Evolutionary conservation across 2,888 invertebrate genomes (phyloP).

Genomic region (Carcina quercana): DNA sequence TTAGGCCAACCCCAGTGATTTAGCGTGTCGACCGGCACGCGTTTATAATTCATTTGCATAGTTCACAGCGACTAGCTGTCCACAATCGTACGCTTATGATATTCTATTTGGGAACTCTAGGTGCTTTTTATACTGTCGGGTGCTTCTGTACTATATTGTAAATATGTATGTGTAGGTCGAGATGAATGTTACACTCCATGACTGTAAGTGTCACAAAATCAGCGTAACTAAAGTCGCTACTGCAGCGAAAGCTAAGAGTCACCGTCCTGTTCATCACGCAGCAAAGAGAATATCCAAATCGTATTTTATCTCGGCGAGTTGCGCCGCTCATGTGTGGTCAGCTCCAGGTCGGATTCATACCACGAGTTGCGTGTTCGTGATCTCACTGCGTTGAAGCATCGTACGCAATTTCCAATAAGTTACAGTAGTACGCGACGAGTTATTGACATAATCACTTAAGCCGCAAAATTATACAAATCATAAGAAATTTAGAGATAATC

Average conservation of each 20-base stretch:
- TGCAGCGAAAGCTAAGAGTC: background rate
- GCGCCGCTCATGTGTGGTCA: too few relatives aligned
- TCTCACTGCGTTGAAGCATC: too few relatives aligned
- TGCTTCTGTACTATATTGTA: slow-evolving; percentile 69
- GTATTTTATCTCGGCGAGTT: too few relatives aligned
- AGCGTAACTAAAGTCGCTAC: slow-evolving; percentile 18
- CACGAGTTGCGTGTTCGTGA: too few relatives aligned
- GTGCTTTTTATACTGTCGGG: slow-evolving; percentile 71
- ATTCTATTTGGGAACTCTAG: slow-evolving; percentile 68
- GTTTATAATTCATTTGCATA: slow-evolving; percentile 32
- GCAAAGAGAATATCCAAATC: too few relatives aligned
- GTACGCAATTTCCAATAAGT: too few relatives aligned
- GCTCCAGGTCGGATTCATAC: too few relatives aligned
- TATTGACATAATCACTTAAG: too few relatives aligned
- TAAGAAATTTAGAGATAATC: too few relatives aligned
- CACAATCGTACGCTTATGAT: slow-evolving; percentile 59
- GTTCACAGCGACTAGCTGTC: slow-evolving; percentile 46
- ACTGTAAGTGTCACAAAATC: slow-evolving; percentile 51
- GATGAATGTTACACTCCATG: slow-evolving; percentile 54
- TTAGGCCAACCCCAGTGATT: slow-evolving; percentile 12
- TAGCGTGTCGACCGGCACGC: slow-evolving; percentile 17
- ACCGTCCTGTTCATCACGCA: too few relatives aligned
- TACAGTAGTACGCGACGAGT: too few relatives aligned
- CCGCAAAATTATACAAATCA: too few relatives aligned
- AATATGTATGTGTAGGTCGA: slow-evolving; percentile 61